phyloP scores from a whole-genome alignment of 2,113 vertebrate genomes.

The Lepus timidus region DNA sequence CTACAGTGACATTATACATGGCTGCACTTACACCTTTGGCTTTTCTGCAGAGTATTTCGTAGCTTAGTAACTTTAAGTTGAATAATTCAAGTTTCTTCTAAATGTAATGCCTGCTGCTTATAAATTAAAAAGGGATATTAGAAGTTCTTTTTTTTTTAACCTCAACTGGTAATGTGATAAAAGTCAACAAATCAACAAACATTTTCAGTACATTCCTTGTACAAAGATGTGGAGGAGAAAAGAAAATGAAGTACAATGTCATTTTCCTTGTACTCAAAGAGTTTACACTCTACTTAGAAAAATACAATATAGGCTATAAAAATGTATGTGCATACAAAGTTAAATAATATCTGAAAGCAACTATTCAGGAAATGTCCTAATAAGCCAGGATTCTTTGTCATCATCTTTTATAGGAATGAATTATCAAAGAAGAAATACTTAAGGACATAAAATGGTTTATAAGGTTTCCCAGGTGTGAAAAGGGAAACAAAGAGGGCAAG shows the following conservation, averaged over 20 bases:
- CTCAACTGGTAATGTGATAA: background rate
- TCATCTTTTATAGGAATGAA: background rate
- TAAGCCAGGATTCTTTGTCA: background rate
- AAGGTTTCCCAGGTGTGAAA: background rate
- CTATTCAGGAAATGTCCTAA: constrained; percentile 17
- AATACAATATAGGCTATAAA: background rate
- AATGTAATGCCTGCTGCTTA: constrained; percentile 43
- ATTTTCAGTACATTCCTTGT: background rate
- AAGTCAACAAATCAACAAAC: constrained; percentile 59
- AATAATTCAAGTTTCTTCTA: constrained; percentile 73
- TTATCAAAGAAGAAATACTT: constrained; percentile 8
- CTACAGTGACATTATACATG: constrained; percentile 79
- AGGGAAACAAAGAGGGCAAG: background rate
- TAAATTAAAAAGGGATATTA: constrained; percentile 60
- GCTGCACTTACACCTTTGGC: constrained; percentile 80
- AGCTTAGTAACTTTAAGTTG: constrained; percentile 82
- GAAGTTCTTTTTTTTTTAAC: constrained; percentile 22
- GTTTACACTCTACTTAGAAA: background rate
- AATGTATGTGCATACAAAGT: background rate
- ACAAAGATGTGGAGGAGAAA: background rate
- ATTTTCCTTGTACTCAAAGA: constrained; percentile 15
- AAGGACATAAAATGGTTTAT: background rate
- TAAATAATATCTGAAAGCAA: constrained; percentile 42
- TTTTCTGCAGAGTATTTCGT: constrained; percentile 78
- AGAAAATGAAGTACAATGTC: background rate